Percentiles rank a stretch among this genome's conserved stretches.
phyloP scores from a whole-genome alignment of 1,140 invertebrate genomes.

The Frieseomelitta varia region DNA sequence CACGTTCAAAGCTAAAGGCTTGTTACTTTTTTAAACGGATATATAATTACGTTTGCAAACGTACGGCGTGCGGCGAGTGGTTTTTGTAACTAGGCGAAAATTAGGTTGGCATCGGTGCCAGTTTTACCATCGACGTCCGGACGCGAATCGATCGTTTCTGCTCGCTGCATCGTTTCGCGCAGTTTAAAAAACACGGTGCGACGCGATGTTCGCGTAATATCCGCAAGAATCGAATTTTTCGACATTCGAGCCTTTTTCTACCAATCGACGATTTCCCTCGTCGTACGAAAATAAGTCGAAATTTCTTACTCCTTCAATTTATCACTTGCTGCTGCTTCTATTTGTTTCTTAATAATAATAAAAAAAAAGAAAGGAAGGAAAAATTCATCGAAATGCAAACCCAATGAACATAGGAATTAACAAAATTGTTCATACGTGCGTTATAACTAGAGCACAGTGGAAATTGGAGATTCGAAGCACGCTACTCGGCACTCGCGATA shows the following conservation, averaged over 20 bases:
- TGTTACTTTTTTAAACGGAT: neutral
- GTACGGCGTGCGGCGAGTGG: neutral
- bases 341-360: too few species aligned
- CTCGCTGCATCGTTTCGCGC: neutral
- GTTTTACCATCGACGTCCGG: neutral
- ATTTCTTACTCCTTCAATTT: too few species aligned
- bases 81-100: neutral
- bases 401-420: too few species aligned
- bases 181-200: neutral
- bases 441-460: neutral
- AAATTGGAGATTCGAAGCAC: neutral
- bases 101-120: slow-evolving; percentile 28
- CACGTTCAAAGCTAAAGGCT: neutral
- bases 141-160: slow-evolving; percentile 23
- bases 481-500: neutral
- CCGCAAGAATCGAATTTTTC: neutral
- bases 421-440: neutral
- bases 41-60: slow-evolving; percentile 14
- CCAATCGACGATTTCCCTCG: neutral
- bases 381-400: neutral
- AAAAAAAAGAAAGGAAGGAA: too few species aligned
- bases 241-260: neutral
- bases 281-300: neutral
- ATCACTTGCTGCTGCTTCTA: too few species aligned
- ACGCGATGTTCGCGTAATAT: neutral